Evolutionary conservation across 2,113 vertebrate species (phyloP).

Genomic region (Poicephalus gulielmi): DNA sequence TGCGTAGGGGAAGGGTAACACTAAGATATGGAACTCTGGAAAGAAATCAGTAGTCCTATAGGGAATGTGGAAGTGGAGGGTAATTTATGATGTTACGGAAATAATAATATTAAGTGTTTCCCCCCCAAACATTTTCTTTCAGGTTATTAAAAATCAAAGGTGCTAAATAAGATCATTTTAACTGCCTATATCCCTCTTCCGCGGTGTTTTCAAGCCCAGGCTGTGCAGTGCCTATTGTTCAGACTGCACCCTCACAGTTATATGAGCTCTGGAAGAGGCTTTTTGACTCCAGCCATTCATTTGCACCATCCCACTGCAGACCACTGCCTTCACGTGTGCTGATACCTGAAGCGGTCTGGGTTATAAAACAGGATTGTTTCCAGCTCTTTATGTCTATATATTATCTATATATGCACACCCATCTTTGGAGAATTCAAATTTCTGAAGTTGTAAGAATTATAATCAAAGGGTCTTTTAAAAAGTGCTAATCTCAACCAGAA

Average conservation of each 20-base stretch:
- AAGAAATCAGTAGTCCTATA: neutral
- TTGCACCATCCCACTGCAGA: neutral
- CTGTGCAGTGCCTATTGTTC: neutral
- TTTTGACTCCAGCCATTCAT: neutral
- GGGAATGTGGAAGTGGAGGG: neutral
- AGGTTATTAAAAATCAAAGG: neutral
- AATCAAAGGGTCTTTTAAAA: neutral
- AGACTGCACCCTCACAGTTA: neutral
- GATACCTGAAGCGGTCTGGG: neutral
- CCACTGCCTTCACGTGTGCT: neutral
- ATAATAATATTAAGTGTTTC: neutral
- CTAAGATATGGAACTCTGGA: neutral
- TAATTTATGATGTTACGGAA: neutral
- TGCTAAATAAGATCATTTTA: neutral
- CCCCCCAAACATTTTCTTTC: neutral
- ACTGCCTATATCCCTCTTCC: neutral
- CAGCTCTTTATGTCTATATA: neutral
- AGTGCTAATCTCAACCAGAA: neutral
- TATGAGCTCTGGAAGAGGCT: neutral
- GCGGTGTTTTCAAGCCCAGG: neutral
- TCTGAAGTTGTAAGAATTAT: neutral
- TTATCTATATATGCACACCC: neutral
- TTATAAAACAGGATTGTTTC: neutral
- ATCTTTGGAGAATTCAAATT: neutral
- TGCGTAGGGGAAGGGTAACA: neutral